A percentile compares a stretch with the other conserved stretches of the same genome.
These are phyloP conservation scores for Diadophis punctatus DNA, from an alignment of 2,113 vertebrate species.

Conservation along the genomic window DNA sequence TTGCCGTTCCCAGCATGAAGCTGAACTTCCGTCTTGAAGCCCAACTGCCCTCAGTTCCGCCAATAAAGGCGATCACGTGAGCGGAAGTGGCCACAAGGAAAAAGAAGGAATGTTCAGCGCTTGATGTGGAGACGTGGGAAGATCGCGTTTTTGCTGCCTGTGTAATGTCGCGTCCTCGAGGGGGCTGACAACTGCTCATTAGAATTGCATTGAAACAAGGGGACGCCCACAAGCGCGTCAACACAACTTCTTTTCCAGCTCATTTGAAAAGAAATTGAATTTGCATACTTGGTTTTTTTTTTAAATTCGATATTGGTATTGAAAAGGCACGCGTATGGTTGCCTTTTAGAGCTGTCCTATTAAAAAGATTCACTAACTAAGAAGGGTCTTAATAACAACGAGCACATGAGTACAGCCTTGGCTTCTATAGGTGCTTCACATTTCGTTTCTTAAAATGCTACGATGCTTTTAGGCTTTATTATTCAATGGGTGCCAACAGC, in stretches of 20 bases:
- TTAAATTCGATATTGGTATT: neutral
- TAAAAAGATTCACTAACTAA: neutral
- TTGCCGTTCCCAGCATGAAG: neutral
- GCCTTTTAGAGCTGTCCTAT: neutral
- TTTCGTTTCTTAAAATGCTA: neutral
- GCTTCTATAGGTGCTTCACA: neutral
- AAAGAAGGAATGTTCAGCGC: neutral
- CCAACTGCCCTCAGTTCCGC: slow-evolving; percentile 11
- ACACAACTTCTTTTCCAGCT: neutral
- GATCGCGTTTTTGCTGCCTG: neutral
- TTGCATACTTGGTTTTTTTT: neutral
- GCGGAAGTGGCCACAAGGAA: neutral
- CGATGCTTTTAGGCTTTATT: neutral
- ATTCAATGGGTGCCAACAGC: neutral
- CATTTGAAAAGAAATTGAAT: neutral
- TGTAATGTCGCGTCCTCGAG: no score
- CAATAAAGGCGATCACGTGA: neutral
- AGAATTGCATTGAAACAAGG: neutral
- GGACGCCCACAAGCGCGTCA: neutral
- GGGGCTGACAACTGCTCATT: neutral
- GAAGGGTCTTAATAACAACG: neutral
- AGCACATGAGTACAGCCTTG: neutral
- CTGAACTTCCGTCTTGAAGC: neutral
- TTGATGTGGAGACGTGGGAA: neutral
- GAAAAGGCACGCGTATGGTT: neutral